phyloP scores from a whole-genome alignment of 1,140 invertebrate species.

The Pemphigus obesinymphae region DNA sequence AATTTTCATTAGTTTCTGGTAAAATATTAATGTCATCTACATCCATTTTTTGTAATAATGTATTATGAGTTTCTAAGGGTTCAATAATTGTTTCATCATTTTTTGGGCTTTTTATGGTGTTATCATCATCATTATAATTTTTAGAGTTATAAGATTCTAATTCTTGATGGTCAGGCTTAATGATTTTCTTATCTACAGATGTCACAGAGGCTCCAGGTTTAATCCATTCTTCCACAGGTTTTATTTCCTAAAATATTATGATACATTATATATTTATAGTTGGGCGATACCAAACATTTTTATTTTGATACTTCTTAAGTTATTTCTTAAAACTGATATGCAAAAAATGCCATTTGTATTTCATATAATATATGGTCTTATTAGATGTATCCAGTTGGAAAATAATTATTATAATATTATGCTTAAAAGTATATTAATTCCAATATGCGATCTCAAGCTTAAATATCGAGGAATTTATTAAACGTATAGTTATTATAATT shows the following conservation, averaged over 20 bases:
- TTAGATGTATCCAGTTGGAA: too few species aligned
- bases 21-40: neutral
- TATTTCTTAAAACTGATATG: too few species aligned
- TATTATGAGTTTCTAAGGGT: neutral
- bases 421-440: too few species aligned
- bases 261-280: neutral
- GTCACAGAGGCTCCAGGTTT: conserved; percentile 52
- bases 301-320: too few species aligned
- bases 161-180: conserved; percentile 51
- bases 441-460: too few species aligned
- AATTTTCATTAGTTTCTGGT: neutral
- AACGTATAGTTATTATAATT: too few species aligned
- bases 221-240: conserved; percentile 50
- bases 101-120: too few species aligned
- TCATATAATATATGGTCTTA: too few species aligned
- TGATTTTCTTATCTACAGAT: conserved; percentile 49
- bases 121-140: conserved; percentile 49
- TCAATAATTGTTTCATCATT: neutral
- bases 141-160: conserved; percentile 52
- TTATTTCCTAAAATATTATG: neutral
- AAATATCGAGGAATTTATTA: too few species aligned
- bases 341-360: too few species aligned
- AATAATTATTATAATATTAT: too few species aligned
- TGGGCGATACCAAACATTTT: too few species aligned
- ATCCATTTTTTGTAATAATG: neutral